Conservation (phyloP, 2,113 vertebrate genomes). For the Stegostoma tigrinum region DNA sequence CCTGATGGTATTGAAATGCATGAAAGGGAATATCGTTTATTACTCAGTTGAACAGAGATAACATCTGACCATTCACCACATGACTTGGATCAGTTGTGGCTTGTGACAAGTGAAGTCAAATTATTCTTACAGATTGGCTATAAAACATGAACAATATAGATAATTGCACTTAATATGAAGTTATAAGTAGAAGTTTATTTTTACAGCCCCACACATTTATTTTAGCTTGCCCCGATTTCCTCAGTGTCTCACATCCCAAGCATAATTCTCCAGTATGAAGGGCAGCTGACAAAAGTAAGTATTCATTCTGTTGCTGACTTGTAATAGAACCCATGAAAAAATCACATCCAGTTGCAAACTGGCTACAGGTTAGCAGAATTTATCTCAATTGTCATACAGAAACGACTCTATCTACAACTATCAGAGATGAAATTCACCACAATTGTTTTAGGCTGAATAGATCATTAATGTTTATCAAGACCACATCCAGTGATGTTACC, state of each 20-base stretch:
- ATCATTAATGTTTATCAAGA: background rate
- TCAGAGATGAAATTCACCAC: background rate
- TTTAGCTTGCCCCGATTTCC: background rate
- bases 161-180: background rate
- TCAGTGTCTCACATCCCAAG: background rate
- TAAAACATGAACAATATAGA: constrained; percentile 28
- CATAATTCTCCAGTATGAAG: background rate
- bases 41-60: constrained; percentile 55
- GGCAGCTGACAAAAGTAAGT: background rate
- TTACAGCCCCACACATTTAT: background rate
- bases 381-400: background rate
- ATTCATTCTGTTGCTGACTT: background rate
- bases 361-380: too few species aligned
- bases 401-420: background rate
- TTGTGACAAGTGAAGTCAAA: constrained; percentile 63
- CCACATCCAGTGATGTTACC: background rate
- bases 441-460: background rate
- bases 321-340: background rate
- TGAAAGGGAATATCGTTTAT: constrained; percentile 55
- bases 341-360: background rate
- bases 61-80: constrained; percentile 54
- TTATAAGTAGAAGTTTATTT: background rate
- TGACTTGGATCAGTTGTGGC: constrained; percentile 67
- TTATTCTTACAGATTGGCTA: constrained; percentile 52
- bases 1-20: constrained; percentile 15